Conservation (phyloP, 2,797 vertebrate genomes). For the Todus mexicanus region DNA sequence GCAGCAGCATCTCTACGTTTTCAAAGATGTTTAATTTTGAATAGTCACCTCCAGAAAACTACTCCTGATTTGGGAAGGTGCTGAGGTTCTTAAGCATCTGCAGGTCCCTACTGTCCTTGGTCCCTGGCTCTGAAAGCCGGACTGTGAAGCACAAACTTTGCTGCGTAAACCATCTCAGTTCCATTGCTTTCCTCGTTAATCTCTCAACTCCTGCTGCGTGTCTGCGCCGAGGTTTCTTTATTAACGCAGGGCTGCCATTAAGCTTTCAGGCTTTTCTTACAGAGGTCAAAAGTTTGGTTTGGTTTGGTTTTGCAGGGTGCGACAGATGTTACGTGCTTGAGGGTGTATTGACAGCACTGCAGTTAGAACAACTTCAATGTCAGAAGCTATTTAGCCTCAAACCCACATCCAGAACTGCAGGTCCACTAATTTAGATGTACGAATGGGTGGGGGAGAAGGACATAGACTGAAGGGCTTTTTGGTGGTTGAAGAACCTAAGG, state of each 20-base stretch:
- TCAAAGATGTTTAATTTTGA: not conserved
- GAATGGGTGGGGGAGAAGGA: not conserved
- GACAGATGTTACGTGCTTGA: not conserved
- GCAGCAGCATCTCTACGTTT: not conserved
- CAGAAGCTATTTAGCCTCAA: not conserved
- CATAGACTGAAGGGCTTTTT: not conserved
- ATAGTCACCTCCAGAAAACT: not conserved
- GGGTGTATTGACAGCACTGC: not conserved
- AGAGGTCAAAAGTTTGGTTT: not conserved
- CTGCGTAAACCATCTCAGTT: not conserved
- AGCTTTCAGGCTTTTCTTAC: not conserved
- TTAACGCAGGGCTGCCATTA: not conserved
- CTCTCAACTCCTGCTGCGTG: not conserved
- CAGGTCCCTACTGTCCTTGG: not conserved
- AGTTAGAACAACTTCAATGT: not conserved
- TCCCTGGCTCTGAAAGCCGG: not conserved
- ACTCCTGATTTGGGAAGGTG: not conserved
- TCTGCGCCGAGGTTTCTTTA: not conserved
- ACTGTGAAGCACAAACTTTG: not conserved
- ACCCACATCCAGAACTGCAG: not conserved
- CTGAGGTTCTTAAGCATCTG: not conserved
- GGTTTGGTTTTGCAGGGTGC: not conserved
- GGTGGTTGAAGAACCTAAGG: not conserved
- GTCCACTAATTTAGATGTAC: not conserved
- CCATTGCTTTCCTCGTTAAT: not conserved